A percentile compares a stretch with the other conserved stretches of the same genome.
These are phyloP conservation scores for Asarcornis scutulata DNA, from an alignment of 2,113 vertebrate species.

Conservation along the genomic window DNA sequence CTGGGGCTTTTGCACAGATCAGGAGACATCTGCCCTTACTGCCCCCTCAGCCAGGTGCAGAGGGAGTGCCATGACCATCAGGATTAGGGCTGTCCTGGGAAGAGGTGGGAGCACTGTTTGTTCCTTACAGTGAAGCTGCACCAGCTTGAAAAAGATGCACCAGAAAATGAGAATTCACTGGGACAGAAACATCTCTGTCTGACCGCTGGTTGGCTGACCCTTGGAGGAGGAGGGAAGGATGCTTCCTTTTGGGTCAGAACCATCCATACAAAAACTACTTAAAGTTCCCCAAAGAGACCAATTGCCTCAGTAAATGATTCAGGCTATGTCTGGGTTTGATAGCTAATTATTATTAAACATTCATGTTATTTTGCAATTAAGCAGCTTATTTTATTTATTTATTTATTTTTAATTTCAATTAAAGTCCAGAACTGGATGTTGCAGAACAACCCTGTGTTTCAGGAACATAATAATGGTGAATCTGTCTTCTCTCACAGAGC, in stretches of 20 bases:
- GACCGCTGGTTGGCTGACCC: not conserved
- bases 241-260: not conserved
- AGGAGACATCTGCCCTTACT: not conserved
- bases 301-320: not conserved
- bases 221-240: not conserved
- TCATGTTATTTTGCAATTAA: not conserved
- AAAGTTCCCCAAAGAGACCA: not conserved
- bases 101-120: not conserved
- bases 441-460: not conserved
- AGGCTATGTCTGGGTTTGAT: not conserved
- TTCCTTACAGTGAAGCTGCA: not conserved
- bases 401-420: not conserved
- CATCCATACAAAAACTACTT: not conserved
- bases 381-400: not conserved
- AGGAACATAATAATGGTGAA: not conserved
- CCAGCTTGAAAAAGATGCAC: not conserved
- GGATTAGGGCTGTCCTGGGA: not conserved
- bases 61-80: fast-evolving
- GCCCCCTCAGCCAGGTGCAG: not conserved
- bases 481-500: not conserved
- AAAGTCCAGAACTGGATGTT: not conserved
- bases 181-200: not conserved
- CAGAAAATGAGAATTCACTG: not conserved
- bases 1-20: not conserved
- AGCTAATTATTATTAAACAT: not conserved